A percentile compares a stretch with the other conserved stretches of the same genome.
Conservation (phyloP, 1,140 invertebrate species). For the Gonatopus flavifemur region DNA sequence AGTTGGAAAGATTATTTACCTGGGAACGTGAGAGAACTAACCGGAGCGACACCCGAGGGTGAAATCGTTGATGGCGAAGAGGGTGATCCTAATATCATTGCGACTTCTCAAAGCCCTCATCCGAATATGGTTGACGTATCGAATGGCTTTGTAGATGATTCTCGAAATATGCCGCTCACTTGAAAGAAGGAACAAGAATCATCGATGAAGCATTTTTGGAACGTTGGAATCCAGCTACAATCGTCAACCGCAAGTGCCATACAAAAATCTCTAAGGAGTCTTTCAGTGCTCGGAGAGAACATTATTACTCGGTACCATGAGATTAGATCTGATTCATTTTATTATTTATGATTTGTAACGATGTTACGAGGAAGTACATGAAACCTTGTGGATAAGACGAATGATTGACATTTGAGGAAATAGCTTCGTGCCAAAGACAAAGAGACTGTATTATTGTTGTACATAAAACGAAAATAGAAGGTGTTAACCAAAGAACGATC, state of each 20-base stretch:
- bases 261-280: too few relatives aligned
- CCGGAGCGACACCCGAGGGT: conserved; percentile 16
- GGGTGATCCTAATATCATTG: conserved; percentile 12
- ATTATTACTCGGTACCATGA: too few relatives aligned
- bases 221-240: not conserved
- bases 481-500: conserved; percentile 46
- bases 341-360: too few relatives aligned
- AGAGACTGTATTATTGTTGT: conserved; percentile 44
- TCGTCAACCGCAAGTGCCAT: conserved; percentile 2
- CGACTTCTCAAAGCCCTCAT: conserved; percentile 23
- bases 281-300: too few relatives aligned
- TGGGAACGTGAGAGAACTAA: conserved; percentile 66
- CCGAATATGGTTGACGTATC: conserved; percentile 37
- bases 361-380: too few relatives aligned
- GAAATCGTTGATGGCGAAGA: conserved; percentile 31
- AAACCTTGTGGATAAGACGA: too few relatives aligned
- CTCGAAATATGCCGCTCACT: conserved; percentile 42
- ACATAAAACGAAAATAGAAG: conserved; percentile 30
- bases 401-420: too few relatives aligned
- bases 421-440: conserved; percentile 50
- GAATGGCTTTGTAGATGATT: conserved; percentile 37
- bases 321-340: too few relatives aligned
- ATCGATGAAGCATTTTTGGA: not conserved
- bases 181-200: conserved; percentile 15
- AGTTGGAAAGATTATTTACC: conserved; percentile 93